Evolutionary conservation across 2,888 invertebrate species (phyloP), one percentile per base, ranked within the genome.

Genomic region (Hydriomena furcata): DNA sequence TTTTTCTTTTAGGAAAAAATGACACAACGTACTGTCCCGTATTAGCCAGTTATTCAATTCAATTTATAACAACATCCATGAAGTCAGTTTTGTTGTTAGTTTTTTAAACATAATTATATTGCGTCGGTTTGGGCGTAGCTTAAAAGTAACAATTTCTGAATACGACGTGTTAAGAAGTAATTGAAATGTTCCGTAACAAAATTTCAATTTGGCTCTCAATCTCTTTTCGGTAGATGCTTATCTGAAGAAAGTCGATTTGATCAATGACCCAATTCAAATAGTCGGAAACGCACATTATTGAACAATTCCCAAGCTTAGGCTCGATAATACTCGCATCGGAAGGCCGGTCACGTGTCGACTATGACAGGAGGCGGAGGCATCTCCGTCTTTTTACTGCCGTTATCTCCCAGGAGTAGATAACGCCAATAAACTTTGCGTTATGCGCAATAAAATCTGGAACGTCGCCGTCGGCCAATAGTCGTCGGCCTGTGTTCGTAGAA

Each of bases 381-480:
- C 20, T 5, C 7, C 11, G 40, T 21, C 21, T 30, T 28, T 10
- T 23, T 24, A 36, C 10, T 13, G 36, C 13, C 44, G 36, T 20
- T 24, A 21, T 13, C 45, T 11, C 30, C 11, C 10, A 13, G 25
- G 31, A 24, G 10, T 28, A 23, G 48, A 49, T 42, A 49, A 36
- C 34, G 48, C 31, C 42, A 24, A 37, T 49, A 42, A 49, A 36
- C 36, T 42, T n/a, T 49, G 42, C 31, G 37, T 49, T 49, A 49
- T 49, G 48, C 36, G 48, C 42, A 49, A 49, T 49, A 49, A 49
- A 49, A 42, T 25, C 30, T 37, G 36, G 25, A 25, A n/a, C n/a
- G n/a, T n/a, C n/a, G n/a, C n/a, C 30, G 25, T 25, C 13, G 12
- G 31, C 36, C 36, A 10, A 21, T 13, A 7, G 10, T 12, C 7